Percentiles rank a stretch among this genome's conserved stretches.
Conservation (phyloP, 2,888 invertebrate species). For the Zhengitettix transpicula region DNA sequence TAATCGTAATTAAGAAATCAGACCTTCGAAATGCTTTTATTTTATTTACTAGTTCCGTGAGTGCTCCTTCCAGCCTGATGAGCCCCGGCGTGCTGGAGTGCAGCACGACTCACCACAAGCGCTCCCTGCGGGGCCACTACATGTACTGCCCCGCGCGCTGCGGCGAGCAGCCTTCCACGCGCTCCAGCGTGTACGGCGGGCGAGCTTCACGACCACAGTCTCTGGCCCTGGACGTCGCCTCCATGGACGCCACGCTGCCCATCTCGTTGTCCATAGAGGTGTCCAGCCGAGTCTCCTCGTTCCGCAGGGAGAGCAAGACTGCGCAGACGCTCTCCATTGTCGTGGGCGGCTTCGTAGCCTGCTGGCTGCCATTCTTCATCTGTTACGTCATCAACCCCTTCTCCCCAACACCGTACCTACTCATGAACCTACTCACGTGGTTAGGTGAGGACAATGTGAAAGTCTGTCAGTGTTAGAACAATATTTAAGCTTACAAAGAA, state of each 20-base stretch:
- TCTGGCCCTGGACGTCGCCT: conserved; percentile 29
- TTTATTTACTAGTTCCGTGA: too few species aligned
- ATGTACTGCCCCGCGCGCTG: conserved; percentile 8
- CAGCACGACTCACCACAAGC: conserved; percentile 1
- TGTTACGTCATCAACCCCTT: conserved; percentile 69
- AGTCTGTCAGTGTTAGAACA: too few species aligned
- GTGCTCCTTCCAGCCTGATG: background rate
- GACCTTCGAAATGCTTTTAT: too few species aligned
- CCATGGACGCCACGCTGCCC: conserved; percentile 30
- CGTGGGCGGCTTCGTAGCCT: conserved; percentile 73
- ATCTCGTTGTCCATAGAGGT: conserved; percentile 1
- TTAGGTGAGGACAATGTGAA: conserved; percentile 33
- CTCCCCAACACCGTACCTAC: conserved; percentile 41
- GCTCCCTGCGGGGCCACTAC: conserved; percentile 11
- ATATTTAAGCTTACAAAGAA: too few species aligned
- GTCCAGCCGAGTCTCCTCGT: conserved; percentile 20
- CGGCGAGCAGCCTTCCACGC: conserved; percentile 2
- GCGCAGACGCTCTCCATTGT: conserved; percentile 75
- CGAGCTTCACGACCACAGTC: conserved; percentile 32
- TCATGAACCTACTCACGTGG: conserved; percentile 67
- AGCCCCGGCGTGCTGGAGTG: background rate
- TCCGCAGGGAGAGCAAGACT: conserved; percentile 68
- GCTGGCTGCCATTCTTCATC: conserved; percentile 78
- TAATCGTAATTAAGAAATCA: too few species aligned
- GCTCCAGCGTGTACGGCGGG: conserved; percentile 14